phyloP scores from a whole-genome alignment of 2,888 invertebrate genomes.

The Heteropelma amictum region DNA sequence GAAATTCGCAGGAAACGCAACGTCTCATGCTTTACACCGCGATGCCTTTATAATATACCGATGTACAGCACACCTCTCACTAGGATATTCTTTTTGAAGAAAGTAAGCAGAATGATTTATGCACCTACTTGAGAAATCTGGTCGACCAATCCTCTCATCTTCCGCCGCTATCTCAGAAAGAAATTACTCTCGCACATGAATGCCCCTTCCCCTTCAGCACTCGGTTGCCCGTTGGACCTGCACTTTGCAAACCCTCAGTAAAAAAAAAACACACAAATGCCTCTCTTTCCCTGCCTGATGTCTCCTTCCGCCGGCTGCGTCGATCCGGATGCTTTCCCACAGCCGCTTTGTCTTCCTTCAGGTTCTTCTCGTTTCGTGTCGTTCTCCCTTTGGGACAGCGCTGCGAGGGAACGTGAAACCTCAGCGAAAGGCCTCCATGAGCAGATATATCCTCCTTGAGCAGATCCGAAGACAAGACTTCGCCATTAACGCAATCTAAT shows the following conservation, averaged over 20 bases:
- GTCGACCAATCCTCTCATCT: conserved; percentile 20
- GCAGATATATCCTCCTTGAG: not conserved
- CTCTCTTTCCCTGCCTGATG: conserved; percentile 18
- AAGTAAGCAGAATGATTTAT: too few relatives aligned
- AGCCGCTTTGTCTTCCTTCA: conserved; percentile 25
- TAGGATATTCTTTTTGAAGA: conserved; percentile 20
- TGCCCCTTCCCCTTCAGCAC: not conserved
- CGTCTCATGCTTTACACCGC: not conserved
- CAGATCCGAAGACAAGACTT: conserved; percentile 69
- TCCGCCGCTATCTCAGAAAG: conserved; percentile 7
- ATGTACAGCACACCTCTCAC: conserved; percentile 1
- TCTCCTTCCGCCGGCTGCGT: conserved; percentile 25
- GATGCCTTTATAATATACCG: not conserved
- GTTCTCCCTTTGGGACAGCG: conserved; percentile 21
- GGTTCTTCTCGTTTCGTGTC: conserved; percentile 26
- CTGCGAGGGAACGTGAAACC: conserved; percentile 1
- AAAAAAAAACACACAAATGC: conserved; percentile 11
- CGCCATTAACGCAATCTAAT: conserved; percentile 76
- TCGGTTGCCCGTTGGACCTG: not conserved
- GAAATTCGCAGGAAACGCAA: not conserved
- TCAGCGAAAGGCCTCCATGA: conserved; percentile 7
- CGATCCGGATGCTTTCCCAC: conserved; percentile 44
- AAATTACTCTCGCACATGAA: conserved; percentile 12
- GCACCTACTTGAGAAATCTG: too few relatives aligned
- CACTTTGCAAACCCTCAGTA: conserved; percentile 15